Evolutionary conservation across 2,888 invertebrate species (phyloP).

Genomic region (Tenthredo scrophulariae): DNA sequence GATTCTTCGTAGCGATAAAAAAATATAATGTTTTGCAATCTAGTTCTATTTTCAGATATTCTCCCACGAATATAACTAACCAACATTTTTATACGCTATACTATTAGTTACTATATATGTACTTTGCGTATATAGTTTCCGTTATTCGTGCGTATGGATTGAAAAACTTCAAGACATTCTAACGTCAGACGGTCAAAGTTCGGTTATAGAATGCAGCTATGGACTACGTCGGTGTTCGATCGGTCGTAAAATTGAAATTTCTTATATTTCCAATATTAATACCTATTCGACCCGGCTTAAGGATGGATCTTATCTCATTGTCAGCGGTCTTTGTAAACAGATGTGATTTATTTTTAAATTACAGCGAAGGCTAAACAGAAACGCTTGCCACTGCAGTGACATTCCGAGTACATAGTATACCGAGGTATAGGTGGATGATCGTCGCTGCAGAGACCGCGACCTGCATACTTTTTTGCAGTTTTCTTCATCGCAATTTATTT

Average conservation of each 20-base stretch:
- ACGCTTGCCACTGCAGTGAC: neutral
- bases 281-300: neutral
- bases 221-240: neutral
- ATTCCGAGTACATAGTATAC: constrained; percentile 3
- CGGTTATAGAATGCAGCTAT: neutral
- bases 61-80: neutral
- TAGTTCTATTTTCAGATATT: neutral
- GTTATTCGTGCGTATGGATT: neutral
- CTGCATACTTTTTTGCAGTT: neutral
- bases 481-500: neutral
- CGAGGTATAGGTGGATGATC: neutral
- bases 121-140: neutral
- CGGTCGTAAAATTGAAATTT: neutral
- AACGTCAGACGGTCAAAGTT: neutral
- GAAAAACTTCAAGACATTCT: neutral
- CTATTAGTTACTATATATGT: neutral
- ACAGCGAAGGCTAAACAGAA: constrained; percentile 1
- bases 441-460: neutral
- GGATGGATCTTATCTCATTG: constrained; percentile 19
- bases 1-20: neutral
- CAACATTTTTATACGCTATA: neutral
- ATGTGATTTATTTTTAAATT: constrained; percentile 35
- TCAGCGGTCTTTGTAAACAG: neutral
- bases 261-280: constrained; percentile 9
- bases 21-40: neutral